Base-by-base conservation (phyloP, 2,888 invertebrate genomes). In the Adela reaumurella region DNA sequence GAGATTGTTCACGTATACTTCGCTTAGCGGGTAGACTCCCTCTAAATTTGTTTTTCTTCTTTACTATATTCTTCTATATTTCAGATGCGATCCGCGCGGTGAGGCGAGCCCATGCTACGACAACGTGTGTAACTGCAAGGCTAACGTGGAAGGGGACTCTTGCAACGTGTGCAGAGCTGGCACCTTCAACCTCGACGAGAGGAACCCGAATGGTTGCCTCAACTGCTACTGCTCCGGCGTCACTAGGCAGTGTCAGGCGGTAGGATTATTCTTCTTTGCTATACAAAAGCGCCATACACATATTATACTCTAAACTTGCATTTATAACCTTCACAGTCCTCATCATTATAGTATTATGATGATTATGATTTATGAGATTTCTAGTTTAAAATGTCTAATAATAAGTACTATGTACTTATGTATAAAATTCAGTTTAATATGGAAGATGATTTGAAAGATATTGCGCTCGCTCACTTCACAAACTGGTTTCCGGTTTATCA, bases 211-310 rank as follows among this genome's bases (percentile, higher is more conserved):
- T 45, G 96, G 96, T 10, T 97, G 97, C 64, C 82, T 85, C 45
- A 80, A 87, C 49, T 97, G 97, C 65, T 96, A 87, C 80, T 97
- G 97, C 67, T 93, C 92, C 18, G 92, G 92, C 11, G 86, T 90
- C 8, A 84, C 89, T 0, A 77, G 74, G 2, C 82, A 86, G 24
- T 97, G 97, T 63, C 81, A 83, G 46, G 89, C 90, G 62, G 80
- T 77, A 61, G 57, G 20, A 8, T 24, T 24, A 8, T 24, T 24
- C 5, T 24, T 24, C 8, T 24, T 24, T 24, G 4, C 8, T 24
- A 6, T 24, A 8, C 24, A 24, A 24, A 24, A 24, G 8, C 24
- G n/a, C n/a, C n/a, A n/a, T n/a, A n/a, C n/a, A n/a, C n/a, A n/a
- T n/a, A n/a, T n/a, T n/a, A n/a, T n/a, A n/a, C n/a, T n/a, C n/a